Percentiles rank a stretch among this genome's conserved stretches.
Evolutionary conservation across 2,888 invertebrate genomes (phyloP).

Genomic region (Globia sparganii): DNA sequence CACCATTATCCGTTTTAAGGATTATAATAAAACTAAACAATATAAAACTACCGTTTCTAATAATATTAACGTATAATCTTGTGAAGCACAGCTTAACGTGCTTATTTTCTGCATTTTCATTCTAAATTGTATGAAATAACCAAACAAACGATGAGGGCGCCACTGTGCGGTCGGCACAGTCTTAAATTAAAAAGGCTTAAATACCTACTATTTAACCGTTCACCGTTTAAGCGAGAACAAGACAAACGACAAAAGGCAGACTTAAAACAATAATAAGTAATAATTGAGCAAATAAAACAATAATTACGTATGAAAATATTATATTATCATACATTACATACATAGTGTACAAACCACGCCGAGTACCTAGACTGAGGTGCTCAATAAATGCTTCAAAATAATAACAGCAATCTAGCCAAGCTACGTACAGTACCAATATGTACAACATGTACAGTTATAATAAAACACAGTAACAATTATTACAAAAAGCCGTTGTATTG

Average conservation of each 20-base stretch:
- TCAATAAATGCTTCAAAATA: constrained; percentile 79
- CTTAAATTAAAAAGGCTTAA: background rate
- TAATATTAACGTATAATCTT: no score
- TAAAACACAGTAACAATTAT: constrained; percentile 71
- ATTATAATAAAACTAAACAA: no score
- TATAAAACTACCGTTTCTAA: no score
- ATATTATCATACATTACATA: constrained; percentile 83
- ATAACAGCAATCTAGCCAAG: constrained; percentile 79
- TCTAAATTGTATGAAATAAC: no score
- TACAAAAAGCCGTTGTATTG: constrained; percentile 71
- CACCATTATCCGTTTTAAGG: no score
- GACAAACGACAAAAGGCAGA: background rate
- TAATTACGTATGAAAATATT: constrained; percentile 81
- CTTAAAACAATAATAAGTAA: background rate
- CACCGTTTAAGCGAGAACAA: background rate
- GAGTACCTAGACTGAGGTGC: constrained; percentile 77
- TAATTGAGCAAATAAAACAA: constrained; percentile 49
- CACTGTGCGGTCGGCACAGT: no score
- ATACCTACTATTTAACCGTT: no score
- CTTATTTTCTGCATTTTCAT: no score
- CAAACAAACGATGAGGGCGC: no score
- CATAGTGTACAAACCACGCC: constrained; percentile 82
- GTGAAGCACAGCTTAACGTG: no score
- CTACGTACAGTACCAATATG: constrained; percentile 70
- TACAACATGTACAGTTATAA: constrained; percentile 70